Base-by-base conservation (phyloP, 2,888 invertebrate species). In the Mylabris sibirica region DNA sequence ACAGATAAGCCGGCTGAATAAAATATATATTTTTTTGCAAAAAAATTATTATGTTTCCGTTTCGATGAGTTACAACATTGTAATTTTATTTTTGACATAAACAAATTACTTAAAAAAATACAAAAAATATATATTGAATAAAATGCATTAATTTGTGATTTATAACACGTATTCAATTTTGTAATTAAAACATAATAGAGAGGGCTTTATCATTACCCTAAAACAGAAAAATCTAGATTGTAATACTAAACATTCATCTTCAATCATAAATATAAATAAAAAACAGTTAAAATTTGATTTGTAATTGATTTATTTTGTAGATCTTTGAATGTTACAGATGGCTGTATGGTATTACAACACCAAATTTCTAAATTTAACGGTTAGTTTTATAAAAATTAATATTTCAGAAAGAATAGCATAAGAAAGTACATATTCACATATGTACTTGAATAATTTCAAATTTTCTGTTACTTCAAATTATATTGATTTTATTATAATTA, bases 361-460 rank as follows among this genome's bases (percentile, higher is more conserved):
- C 62, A 62, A n/a, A 63, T 65, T 69, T 72, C 62, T 67, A 66
- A 66, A 64, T 26, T 69, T 17, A 12, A 20, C 75, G 74, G 75
- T 76, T 76, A 70, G 72, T 74, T 70, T 68, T 72, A 71, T 74
- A 71, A 68, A n/a, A 68, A 71, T 75, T 73, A 71, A 73, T 72
- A 67, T 63, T 68, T 71, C 61, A 67, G 66, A 70, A 69, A 63
- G 68, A 64, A 71, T 71, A 71, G 71, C 72, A 74, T 73, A 76
- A 75, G 73, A 76, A 77, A 80, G 82, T 82, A 81, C 82, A 83
- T 82, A 82, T 82, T 79, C 74, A 75, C 77, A 76, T 82, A 83
- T 82, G 82, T 83, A 83, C 82, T 82, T 82, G 83, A 82, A 81
- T 78, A 75, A 77, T 73, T 69, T 70, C 67, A 1, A 53, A 22